Conservation (phyloP, 2,888 invertebrate species). For the Xestia rhomboidea region DNA sequence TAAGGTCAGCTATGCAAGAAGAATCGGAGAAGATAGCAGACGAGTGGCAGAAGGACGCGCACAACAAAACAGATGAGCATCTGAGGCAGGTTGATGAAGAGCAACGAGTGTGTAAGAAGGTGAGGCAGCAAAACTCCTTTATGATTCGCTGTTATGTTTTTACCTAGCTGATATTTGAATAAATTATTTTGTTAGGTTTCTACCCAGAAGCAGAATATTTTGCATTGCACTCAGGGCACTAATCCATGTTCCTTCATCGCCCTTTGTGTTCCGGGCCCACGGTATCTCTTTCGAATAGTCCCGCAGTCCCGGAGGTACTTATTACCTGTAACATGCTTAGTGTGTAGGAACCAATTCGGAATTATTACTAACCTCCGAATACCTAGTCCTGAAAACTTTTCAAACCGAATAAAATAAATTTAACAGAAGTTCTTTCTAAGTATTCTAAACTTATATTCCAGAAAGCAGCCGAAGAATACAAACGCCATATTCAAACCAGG, state of each 20-base stretch:
- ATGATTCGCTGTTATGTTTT: no score
- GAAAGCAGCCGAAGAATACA: conserved; percentile 83
- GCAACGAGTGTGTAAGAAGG: conserved; percentile 75
- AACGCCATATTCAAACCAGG: conserved; percentile 74
- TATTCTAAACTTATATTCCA: conserved; percentile 60
- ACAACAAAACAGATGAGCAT: conserved; percentile 75
- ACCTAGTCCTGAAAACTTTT: not conserved
- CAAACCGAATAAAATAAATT: not conserved
- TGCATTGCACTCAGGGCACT: not conserved
- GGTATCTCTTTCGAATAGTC: no score
- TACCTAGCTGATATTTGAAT: not conserved
- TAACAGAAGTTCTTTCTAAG: not conserved
- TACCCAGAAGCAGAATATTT: not conserved
- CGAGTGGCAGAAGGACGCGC: conserved; percentile 76
- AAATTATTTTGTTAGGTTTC: not conserved
- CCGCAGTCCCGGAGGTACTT: no score
- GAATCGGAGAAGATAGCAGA: conserved; percentile 75
- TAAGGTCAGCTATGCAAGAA: conserved; percentile 73
- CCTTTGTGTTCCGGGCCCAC: no score
- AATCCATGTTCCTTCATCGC: no score
- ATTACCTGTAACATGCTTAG: not conserved
- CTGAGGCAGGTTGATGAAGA: conserved; percentile 70
- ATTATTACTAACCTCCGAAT: not conserved
- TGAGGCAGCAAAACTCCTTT: conserved; percentile 45
- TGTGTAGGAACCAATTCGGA: not conserved